Percentiles rank a stretch among this genome's conserved stretches.
Evolutionary conservation across 2,888 invertebrate species (phyloP).

Genomic region (Leptinotarsa haldemani): DNA sequence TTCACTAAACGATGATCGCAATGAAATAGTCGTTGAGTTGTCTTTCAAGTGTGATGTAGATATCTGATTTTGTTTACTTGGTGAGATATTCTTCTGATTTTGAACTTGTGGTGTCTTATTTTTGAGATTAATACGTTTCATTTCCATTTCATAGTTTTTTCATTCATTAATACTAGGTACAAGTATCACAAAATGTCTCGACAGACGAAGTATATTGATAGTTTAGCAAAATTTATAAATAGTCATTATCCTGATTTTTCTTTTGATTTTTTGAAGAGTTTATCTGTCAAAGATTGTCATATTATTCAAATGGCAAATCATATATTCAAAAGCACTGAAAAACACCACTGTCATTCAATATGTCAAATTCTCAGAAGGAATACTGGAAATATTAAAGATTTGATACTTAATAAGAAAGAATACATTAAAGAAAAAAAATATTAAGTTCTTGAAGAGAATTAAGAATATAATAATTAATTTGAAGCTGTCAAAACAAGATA

Average conservation of each 20-base stretch:
- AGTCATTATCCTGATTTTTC: background rate
- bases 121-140: background rate
- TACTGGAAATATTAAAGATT: slow-evolving; percentile 1
- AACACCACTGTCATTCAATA: slow-evolving; percentile 13
- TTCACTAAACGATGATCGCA: no score
- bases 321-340: slow-evolving; percentile 8
- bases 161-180: background rate
- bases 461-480: background rate
- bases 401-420: background rate
- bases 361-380: slow-evolving; percentile 5
- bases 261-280: slow-evolving; percentile 6
- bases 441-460: background rate
- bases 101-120: slow-evolving; percentile 16
- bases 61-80: background rate
- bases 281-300: background rate
- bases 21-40: slow-evolving; percentile 7
- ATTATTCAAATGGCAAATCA: slow-evolving; percentile 8
- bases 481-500: background rate
- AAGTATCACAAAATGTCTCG: background rate
- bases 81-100: slow-evolving; percentile 2
- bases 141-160: background rate
- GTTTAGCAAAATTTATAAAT: slow-evolving; percentile 11
- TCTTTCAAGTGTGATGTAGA: background rate
- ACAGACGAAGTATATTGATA: background rate
- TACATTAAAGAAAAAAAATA: background rate